Evolutionary conservation across 2,888 invertebrate species (phyloP), one percentile per base, ranked within the genome.

Genomic region (Calephelis perditalis): DNA sequence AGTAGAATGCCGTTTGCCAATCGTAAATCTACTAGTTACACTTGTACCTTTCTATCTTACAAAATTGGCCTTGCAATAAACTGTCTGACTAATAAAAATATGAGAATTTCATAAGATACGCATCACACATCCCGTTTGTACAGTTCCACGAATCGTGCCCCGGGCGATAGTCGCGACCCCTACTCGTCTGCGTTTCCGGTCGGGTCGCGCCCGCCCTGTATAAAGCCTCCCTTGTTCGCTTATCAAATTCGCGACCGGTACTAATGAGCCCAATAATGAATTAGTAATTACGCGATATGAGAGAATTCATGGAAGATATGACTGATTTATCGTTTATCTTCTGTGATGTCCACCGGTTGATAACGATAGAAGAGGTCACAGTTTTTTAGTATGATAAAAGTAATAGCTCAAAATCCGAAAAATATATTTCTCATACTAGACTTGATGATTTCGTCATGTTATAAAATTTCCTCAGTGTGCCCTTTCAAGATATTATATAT

Each of bases 161-260:
- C 11, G 26, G 11, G 52, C 59, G 59, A 63, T 63, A 63, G 70
- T 35, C 71, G 71, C 81, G 82, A 79, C 82, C 81, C 79, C 77
- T 74, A 70, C 64, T 70, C 73, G 75, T 63, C 71, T 69, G 57
- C 56, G 71, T 67, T 70, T 71, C 72, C 73, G 70, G 69, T 67
- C 65, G 65, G 64, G 60, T 68, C 70, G 67, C 64, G 67, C 66
- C 62, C 70, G 69, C 59, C 67, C 65, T 64, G 67, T 67, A 86
- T 84, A 86, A 76, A 73, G 76, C 75, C 76, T 73, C 78, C 77
- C 78, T 88, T 87, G 85, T 88, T 76, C 73, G 78, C 86, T 77
- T 82, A 81, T 81, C 78, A 86, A 84, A 86, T 90, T 89, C 83
- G 87, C 88, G 80, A 84, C 80, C 72, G 75, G 70, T 67, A 67